Percentiles rank a stretch among this genome's conserved stretches.
Evolutionary conservation across 2,888 invertebrate genomes (phyloP).

Genomic region (Lacanobia wlatinum): DNA sequence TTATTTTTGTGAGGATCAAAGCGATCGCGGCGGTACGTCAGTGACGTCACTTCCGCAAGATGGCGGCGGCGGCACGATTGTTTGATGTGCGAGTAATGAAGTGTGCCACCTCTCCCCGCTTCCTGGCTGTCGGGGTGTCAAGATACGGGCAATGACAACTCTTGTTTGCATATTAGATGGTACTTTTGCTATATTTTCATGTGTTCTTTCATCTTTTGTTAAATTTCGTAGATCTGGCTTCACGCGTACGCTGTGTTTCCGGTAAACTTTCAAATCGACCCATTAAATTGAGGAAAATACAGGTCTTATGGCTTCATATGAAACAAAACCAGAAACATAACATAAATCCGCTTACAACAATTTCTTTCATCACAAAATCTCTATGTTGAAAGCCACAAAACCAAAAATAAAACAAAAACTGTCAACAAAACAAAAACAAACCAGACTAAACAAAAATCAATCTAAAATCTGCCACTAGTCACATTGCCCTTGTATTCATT

Average conservation of each 20-base stretch:
- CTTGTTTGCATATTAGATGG: constrained; percentile 79
- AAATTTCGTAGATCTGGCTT: not conserved
- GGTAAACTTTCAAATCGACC: not conserved
- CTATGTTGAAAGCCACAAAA: not conserved
- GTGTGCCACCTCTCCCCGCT: constrained; percentile 88
- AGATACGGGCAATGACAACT: constrained; percentile 85
- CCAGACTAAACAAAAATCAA: constrained; percentile 34
- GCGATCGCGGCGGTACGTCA: constrained; percentile 83
- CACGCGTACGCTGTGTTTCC: not conserved
- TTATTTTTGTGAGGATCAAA: constrained; percentile 89
- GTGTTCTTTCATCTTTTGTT: constrained; percentile 25
- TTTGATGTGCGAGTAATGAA: constrained; percentile 91
- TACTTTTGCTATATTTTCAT: constrained; percentile 70
- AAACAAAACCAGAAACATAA: not conserved
- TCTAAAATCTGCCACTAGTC: constrained; percentile 54
- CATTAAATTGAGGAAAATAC: not conserved
- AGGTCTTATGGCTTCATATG: not conserved
- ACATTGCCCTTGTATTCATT: constrained; percentile 54
- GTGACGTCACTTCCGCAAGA: constrained; percentile 89
- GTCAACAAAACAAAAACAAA: constrained; percentile 14
- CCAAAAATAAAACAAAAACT: too few species aligned
- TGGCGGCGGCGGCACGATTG: constrained; percentile 88
- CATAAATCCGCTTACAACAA: not conserved
- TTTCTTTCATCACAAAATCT: not conserved
- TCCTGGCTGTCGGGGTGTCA: constrained; percentile 87